Evolutionary conservation across 2,113 vertebrate genomes (phyloP), one percentile per base, ranked within the genome.

Genomic region (Gymnogyps californianus): DNA sequence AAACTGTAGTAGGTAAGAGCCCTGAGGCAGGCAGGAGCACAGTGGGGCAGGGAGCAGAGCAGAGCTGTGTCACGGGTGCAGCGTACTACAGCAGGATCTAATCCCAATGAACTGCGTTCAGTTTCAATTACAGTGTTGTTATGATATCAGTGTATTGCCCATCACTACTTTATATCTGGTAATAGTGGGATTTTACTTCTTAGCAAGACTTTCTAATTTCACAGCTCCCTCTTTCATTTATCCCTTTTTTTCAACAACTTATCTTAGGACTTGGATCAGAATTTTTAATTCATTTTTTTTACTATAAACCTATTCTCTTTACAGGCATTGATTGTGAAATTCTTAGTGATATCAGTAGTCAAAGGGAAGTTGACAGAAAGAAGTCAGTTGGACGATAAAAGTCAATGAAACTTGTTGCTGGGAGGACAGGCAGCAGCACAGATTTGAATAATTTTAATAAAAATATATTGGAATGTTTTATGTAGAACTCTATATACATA

Each of bases 401-500:
- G 17, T 78, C 8, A 58, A 28, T 58, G 5, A 57, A 77, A 70
- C 29, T 38, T 61, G 17, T 42, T 92, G 5, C 22, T 64, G 12
- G 2, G 11, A 91, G 4, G 25, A 78, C 12, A 61, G 16, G 4
- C 1, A 85, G 10, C 13, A 81, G 1, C 26, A 74, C 3, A 61
- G 11, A 44, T 62, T 55, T 90, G 20, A 80, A 83, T 69, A 47
- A 28, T 36, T 89, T 82, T 87, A 64, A 58, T 74, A 59, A 74
- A 92, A 85, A 44, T 54, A 0, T 18, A 13, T 40, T 40, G 32
- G 8, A 72, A 70, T 40, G 0, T 59, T 93, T 67, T 54, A 52
- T 1, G 0, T 20, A 47, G 10, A 83, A 61, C 1, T n/a, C 19
- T 64, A 16, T 47, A 55, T 47, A 47, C 3, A 2, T 46, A 13